Evolutionary conservation across 2,113 vertebrate species (phyloP).

Genomic region (Hydrochoerus hydrochaeris): DNA sequence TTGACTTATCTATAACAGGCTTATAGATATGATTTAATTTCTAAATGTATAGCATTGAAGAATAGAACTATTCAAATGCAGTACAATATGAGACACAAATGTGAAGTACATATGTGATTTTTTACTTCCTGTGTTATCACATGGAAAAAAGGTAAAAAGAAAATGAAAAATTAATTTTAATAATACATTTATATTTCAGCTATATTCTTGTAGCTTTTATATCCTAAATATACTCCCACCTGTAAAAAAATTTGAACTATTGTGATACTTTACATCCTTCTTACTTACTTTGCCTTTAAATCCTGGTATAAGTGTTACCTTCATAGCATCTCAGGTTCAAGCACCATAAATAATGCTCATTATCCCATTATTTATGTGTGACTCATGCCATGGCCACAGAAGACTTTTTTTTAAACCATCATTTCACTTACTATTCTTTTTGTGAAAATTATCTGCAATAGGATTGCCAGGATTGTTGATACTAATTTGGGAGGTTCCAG

Average conservation of each 20-base stretch:
- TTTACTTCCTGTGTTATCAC: neutral
- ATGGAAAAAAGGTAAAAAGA: neutral
- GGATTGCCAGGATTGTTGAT: neutral
- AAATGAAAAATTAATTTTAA: slow-evolving; percentile 45
- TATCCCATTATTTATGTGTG: neutral
- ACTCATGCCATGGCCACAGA: neutral
- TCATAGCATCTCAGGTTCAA: neutral
- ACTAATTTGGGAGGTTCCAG: neutral
- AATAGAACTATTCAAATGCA: neutral
- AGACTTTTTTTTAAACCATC: neutral
- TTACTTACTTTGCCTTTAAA: neutral
- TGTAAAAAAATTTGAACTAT: neutral
- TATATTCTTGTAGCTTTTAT: neutral
- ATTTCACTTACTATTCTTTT: neutral
- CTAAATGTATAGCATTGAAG: neutral
- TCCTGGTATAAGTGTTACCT: neutral
- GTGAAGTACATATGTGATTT: neutral
- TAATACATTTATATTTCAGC: neutral
- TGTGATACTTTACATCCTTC: neutral
- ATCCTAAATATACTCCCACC: neutral
- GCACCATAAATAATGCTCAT: too few species aligned
- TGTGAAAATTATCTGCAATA: neutral
- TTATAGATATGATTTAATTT: slow-evolving; percentile 11
- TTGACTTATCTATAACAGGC: neutral
- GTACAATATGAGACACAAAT: neutral